Evolutionary conservation across 2,113 vertebrate species (phyloP), one percentile per base, ranked within the genome.

Genomic region (Hippocampus abdominalis): DNA sequence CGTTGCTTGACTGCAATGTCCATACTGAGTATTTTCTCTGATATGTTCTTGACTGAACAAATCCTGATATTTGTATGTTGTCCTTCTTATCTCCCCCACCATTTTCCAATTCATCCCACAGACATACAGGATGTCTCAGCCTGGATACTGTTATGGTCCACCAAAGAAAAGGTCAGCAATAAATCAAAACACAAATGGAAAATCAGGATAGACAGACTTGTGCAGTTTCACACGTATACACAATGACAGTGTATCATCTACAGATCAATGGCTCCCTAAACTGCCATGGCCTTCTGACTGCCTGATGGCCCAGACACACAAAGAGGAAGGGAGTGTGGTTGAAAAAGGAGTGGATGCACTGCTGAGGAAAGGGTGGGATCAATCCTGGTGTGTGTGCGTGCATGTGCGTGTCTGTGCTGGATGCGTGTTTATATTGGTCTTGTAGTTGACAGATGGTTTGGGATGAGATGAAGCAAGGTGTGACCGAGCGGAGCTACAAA

Each of bases 361-460:
- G 29, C 16, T 10, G 25, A 8, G 16, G 27, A 32, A 40, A 44
- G 62, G 18, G 29, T 20, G 25, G 46, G 48, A 48, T 25, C 63
- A n/a, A 8, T 61, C 39, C 10, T 21, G 67, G 36, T 6, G 21
- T 40, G 21, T 23, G 63, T 56, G 54, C 25, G 54, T 54, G 64
- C 40, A 20, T 51, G 27, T 74, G 20, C 42, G 48, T 42, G 70
- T 59, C 40, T 49, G 48, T 63, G 69, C 53, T 57, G 64, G 23
- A 46, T 68, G 66, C 54, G 36, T 44, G 32, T 60, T 53, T 75
- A 60, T 78, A 71, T 71, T 51, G 75, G 65, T 76, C 73, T 64
- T 81, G 73, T 78, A 71, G 65, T 57, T 76, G 76, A 79, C 79
- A 81, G 76, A 81, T 81, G 76, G 69, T 76, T 72, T 67, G 69